A percentile compares a stretch with the other conserved stretches of the same genome.
Evolutionary conservation across 2,113 vertebrate species (phyloP).

Genomic region (Diphyllodes magnificus): DNA sequence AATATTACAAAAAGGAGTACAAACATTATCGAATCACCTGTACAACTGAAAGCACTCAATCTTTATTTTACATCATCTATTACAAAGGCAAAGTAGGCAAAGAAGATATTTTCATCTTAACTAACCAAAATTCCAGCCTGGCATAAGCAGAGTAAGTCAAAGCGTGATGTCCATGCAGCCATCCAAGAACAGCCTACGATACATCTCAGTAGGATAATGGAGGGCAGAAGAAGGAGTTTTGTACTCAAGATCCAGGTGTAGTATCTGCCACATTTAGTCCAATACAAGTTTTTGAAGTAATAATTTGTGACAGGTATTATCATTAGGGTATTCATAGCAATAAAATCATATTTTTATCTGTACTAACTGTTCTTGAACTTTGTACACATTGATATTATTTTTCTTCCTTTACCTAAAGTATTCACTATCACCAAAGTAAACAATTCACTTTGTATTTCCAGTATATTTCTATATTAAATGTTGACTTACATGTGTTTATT

Average conservation of each 20-base stretch:
- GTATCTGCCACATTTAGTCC: not conserved
- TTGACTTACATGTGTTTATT: not conserved
- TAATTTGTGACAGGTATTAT: not conserved
- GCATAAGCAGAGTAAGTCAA: not conserved
- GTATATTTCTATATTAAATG: not conserved
- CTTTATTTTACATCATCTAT: not conserved
- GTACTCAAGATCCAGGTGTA: not conserved
- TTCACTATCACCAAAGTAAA: not conserved
- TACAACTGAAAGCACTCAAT: not conserved
- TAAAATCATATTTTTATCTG: not conserved
- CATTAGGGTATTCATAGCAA: not conserved
- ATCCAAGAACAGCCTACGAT: not conserved
- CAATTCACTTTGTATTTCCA: not conserved
- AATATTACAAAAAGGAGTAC: not conserved
- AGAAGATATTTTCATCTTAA: not conserved
- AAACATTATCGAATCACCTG: not conserved
- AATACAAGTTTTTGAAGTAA: not conserved
- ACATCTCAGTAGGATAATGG: not conserved
- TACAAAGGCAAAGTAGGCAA: not conserved
- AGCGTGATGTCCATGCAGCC: not conserved
- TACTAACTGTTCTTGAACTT: not conserved
- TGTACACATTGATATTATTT: not conserved
- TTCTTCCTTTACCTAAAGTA: not conserved
- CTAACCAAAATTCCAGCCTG: not conserved
- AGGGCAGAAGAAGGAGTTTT: not conserved